A percentile compares a stretch with the other conserved stretches of the same genome.
These are phyloP conservation scores for Vireo altiloquus DNA, from an alignment of 2,113 vertebrate species.

Conservation along the genomic window DNA sequence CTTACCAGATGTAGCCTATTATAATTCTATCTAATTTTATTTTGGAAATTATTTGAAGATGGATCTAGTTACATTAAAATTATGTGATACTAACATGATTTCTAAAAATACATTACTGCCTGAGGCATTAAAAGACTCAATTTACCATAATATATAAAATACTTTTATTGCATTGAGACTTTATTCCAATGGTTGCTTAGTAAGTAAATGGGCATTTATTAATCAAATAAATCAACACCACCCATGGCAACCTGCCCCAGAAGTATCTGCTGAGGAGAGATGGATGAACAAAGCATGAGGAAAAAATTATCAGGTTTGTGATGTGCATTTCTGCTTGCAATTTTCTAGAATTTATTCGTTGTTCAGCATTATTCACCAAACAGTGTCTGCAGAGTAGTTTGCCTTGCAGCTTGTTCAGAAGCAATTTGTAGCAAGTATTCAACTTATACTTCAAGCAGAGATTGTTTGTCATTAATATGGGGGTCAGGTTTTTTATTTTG, in stretches of 20 bases:
- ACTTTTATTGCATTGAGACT: background rate
- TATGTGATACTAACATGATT: slow-evolving; percentile 31
- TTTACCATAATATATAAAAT: slow-evolving; percentile 20
- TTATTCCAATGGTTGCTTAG: background rate
- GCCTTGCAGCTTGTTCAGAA: background rate
- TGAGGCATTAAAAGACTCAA: slow-evolving; percentile 7
- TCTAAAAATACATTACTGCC: slow-evolving; percentile 37
- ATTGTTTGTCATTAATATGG: background rate
- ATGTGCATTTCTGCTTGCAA: background rate
- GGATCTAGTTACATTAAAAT: slow-evolving; percentile 53
- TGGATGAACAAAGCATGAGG: slow-evolving; percentile 22
- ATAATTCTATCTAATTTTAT: slow-evolving; percentile 61
- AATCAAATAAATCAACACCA: slow-evolving; percentile 55
- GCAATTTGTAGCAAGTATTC: background rate
- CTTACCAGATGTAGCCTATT: slow-evolving; percentile 60
- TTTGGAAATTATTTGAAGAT: slow-evolving; percentile 68
- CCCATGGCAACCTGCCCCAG: background rate
- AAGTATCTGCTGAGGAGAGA: slow-evolving; percentile 32
- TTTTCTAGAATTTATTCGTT: slow-evolving; percentile 1
- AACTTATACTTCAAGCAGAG: background rate
- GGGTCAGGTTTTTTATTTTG: background rate
- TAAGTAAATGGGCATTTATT: slow-evolving; percentile 1
- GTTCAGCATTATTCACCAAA: background rate
- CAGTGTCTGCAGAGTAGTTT: background rate
- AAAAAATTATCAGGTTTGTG: background rate